A percentile compares a stretch with the other conserved stretches of the same genome.
Evolutionary conservation across 2,888 invertebrate species (phyloP).

Genomic region (Xestia rhomboidea): DNA sequence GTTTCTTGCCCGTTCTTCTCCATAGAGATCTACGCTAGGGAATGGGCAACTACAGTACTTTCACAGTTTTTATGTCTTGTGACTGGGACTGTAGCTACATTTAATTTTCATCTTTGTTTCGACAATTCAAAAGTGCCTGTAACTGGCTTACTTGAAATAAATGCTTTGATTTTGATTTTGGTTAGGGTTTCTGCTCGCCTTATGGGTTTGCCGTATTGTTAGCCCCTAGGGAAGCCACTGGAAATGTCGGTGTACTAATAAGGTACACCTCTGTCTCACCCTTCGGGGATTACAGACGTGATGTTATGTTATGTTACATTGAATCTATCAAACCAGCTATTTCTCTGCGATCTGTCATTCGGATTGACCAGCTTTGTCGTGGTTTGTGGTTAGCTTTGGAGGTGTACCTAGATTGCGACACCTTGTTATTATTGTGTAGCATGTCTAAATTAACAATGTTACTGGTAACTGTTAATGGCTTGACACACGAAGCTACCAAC

Average conservation of each 20-base stretch:
- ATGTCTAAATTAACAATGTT: background rate
- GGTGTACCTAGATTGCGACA: background rate
- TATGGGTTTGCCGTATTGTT: no score
- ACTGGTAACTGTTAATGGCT: background rate
- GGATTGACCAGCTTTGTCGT: background rate
- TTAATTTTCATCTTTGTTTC: no score
- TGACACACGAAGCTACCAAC: background rate
- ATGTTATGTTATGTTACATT: background rate
- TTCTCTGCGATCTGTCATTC: background rate
- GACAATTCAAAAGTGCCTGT: no score
- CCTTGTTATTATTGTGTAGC: background rate
- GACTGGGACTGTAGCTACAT: no score
- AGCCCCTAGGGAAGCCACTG: no score
- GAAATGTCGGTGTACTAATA: background rate
- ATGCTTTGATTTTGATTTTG: no score
- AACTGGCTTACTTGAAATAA: no score
- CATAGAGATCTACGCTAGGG: no score
- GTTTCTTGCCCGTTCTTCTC: no score
- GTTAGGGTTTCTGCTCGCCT: no score
- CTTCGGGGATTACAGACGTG: background rate
- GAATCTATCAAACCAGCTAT: background rate
- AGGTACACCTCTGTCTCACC: background rate
- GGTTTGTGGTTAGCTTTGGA: background rate
- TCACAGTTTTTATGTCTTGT: no score
- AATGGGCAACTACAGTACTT: no score